A percentile compares a stretch with the other conserved stretches of the same genome.
phyloP scores from a whole-genome alignment of 2,113 vertebrate species.

The Brachionichthys hirsutus region DNA sequence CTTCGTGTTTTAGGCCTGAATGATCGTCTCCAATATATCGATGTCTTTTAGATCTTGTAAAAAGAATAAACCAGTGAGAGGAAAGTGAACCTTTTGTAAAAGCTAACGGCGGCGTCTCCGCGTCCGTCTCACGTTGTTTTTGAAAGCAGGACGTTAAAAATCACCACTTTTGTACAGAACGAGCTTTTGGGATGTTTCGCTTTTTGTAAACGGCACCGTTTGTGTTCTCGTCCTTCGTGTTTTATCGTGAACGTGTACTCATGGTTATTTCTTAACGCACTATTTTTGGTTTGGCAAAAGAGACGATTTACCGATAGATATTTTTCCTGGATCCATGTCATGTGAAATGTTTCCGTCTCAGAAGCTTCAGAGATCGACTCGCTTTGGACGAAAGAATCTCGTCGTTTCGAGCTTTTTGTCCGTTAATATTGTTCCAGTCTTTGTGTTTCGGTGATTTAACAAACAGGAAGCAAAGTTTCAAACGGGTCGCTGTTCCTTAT shows the following conservation, averaged over 20 bases:
- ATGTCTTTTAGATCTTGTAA: conserved; percentile 83
- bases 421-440: conserved; percentile 29
- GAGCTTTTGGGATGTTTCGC: conserved; percentile 77
- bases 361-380: conserved; percentile 35
- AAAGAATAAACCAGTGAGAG: conserved; percentile 71
- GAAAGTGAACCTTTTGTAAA: conserved; percentile 74
- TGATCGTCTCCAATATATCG: conserved; percentile 75
- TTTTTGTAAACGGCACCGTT: conserved; percentile 77
- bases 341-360: conserved; percentile 65
- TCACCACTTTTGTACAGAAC: conserved; percentile 79
- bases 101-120: conserved; percentile 43
- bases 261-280: conserved; percentile 80
- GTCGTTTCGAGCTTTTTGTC: conserved; percentile 41
- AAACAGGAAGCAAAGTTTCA: conserved; percentile 43
- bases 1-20: conserved; percentile 79
- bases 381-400: conserved; percentile 12
- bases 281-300: conserved; percentile 74
- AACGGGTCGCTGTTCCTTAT: conserved; percentile 58
- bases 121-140: conserved; percentile 61
- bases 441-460: conserved; percentile 50
- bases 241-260: conserved; percentile 80
- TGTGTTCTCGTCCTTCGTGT: conserved; percentile 76
- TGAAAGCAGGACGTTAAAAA: conserved; percentile 64
- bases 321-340: conserved; percentile 57
- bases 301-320: conserved; percentile 64